Conservation (phyloP, 2,113 vertebrate genomes). For the Prunella himalayana region DNA sequence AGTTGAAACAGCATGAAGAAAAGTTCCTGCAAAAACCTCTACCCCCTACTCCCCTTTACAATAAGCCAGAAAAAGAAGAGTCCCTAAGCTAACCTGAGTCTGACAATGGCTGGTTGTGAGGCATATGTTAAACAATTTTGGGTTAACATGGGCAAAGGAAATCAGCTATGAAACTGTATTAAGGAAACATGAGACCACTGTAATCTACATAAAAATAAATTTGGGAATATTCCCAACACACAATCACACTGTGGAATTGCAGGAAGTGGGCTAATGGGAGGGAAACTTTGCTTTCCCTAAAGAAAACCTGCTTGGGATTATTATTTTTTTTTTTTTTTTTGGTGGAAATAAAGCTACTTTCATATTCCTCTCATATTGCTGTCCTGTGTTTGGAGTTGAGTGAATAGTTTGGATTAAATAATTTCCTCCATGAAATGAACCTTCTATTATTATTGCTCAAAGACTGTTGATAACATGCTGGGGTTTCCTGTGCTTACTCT, state of each 20-base stretch:
- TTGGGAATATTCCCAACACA: conserved; percentile 49
- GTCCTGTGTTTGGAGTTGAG: background rate
- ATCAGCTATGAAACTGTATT: conserved; percentile 40
- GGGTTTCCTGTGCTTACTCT: background rate
- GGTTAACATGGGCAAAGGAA: conserved; percentile 38
- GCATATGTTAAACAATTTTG: conserved; percentile 38
- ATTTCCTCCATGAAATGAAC: conserved; percentile 38
- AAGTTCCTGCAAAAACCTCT: background rate
- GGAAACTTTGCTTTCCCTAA: conserved; percentile 5
- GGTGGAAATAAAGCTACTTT: conserved; percentile 2
- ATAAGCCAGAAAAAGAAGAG: background rate
- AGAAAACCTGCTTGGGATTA: background rate
- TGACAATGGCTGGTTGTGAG: conserved; percentile 28
- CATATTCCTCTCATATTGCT: background rate
- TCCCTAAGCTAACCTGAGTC: background rate
- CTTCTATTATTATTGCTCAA: conserved; percentile 15
- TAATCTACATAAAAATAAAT: conserved; percentile 66
- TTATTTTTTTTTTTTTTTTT: background rate
- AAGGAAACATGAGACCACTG: conserved; percentile 49
- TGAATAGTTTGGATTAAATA: conserved; percentile 40
- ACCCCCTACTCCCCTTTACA: background rate
- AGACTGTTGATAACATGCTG: background rate
- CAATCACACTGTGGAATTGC: background rate
- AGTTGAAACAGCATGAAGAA: background rate
- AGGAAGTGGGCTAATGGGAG: conserved; percentile 51